These are phyloP conservation scores for Nothocercus julius DNA, from an alignment of 2,113 vertebrate species.

Conservation along the genomic window DNA sequence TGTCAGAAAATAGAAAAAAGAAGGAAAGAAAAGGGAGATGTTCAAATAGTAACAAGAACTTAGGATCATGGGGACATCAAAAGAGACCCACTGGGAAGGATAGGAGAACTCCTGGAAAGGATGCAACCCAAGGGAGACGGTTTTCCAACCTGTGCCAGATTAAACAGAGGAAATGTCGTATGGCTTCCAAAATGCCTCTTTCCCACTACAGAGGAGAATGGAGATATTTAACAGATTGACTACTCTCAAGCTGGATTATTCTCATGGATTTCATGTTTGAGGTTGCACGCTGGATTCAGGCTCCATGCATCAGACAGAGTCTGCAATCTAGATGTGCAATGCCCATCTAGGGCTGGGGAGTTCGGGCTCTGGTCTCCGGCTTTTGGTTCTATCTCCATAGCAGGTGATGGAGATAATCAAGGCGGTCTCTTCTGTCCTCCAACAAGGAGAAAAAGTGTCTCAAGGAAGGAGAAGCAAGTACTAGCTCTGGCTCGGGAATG, in stretches of 20 bases:
- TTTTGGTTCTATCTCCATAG: not conserved
- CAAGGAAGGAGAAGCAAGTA: not conserved
- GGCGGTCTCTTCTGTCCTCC: not conserved
- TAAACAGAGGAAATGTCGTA: too few relatives aligned
- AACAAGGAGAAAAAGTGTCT: not conserved
- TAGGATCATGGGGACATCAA: not conserved
- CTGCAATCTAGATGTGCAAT: not conserved
- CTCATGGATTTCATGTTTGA: not conserved
- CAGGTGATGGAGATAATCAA: not conserved
- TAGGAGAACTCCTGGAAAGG: too few relatives aligned
- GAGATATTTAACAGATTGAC: not conserved
- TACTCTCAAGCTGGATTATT: not conserved
- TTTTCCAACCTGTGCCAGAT: not conserved
- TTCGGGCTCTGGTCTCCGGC: not conserved
- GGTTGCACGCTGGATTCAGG: not conserved
- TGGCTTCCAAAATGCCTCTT: too few relatives aligned
- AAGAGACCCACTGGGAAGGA: not conserved
- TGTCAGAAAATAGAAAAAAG: not conserved
- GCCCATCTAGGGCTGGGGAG: not conserved
- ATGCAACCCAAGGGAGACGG: not conserved
- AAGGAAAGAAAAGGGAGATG: rapidly evolving
- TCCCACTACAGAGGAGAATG: too few relatives aligned
- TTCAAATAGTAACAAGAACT: not conserved
- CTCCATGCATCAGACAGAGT: rapidly evolving
- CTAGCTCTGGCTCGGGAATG: not conserved